A percentile compares a stretch with the other conserved stretches of the same genome.
Evolutionary conservation across 2,888 invertebrate species (phyloP).

Genomic region (Dermolepida albohirtum): DNA sequence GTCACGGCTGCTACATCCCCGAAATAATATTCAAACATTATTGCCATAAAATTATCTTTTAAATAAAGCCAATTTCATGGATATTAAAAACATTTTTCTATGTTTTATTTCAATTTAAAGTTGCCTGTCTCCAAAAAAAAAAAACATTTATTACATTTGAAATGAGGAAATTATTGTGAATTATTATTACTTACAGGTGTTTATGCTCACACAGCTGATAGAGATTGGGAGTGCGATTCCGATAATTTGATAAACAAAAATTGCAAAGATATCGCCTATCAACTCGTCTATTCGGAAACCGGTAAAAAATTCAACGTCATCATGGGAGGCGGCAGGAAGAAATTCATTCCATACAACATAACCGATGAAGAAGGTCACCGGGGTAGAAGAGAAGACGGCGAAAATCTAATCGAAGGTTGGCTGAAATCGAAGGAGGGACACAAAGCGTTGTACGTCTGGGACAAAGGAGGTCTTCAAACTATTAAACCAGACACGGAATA

Average conservation of each 20-base stretch:
- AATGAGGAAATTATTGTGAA: no score
- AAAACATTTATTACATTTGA: no score
- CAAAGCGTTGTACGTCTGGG: slow-evolving; percentile 69
- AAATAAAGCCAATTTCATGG: no score
- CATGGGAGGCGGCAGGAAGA: slow-evolving; percentile 79
- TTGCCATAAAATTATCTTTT: no score
- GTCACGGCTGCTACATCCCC: no score
- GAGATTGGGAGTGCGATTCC: slow-evolving; percentile 80
- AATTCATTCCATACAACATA: slow-evolving; percentile 71
- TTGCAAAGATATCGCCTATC: slow-evolving; percentile 80
- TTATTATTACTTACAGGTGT: slow-evolving; percentile 64
- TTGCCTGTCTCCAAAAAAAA: no score
- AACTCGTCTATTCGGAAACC: slow-evolving; percentile 74
- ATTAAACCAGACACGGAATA: slow-evolving; percentile 69
- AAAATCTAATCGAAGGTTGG: slow-evolving; percentile 78
- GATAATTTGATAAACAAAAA: slow-evolving; percentile 63
- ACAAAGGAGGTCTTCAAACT: slow-evolving; percentile 69
- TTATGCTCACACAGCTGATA: slow-evolving; percentile 78
- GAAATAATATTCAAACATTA: no score
- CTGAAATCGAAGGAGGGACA: slow-evolving; percentile 65
- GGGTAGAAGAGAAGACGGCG: slow-evolving; percentile 73
- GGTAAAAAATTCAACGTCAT: slow-evolving; percentile 79
- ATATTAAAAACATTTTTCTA: no score
- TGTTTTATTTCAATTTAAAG: no score
- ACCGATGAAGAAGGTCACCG: slow-evolving; percentile 66